Conservation (phyloP, 2,797 vertebrate genomes). For the Mionectes olivaceus region DNA sequence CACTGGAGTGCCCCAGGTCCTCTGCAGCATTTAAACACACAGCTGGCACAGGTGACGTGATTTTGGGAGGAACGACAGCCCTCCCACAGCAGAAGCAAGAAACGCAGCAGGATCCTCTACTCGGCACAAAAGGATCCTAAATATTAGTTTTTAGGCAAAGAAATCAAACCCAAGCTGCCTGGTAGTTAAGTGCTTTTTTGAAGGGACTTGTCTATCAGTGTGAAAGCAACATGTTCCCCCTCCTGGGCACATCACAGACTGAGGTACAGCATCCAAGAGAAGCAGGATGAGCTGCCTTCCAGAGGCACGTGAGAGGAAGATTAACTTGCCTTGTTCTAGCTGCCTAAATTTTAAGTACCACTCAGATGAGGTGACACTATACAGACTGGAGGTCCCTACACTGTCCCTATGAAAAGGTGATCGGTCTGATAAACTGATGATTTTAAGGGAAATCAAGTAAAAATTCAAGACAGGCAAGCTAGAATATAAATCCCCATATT, state of each 20-base stretch:
- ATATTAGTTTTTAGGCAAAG: not conserved
- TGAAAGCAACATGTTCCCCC: not conserved
- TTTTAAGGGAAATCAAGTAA: not conserved
- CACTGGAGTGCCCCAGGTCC: not conserved
- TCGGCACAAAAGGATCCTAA: not conserved
- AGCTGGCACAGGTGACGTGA: not conserved
- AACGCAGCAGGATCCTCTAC: not conserved
- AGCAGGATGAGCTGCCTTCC: not conserved
- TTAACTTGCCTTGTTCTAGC: not conserved
- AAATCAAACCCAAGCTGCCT: not conserved
- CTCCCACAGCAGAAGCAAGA: not conserved
- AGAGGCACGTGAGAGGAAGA: not conserved
- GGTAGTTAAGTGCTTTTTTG: not conserved
- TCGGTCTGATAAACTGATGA: not conserved
- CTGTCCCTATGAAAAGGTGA: not conserved
- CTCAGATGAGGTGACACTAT: not conserved
- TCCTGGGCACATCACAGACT: not conserved
- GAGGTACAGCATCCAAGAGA: not conserved
- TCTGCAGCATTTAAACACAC: not conserved
- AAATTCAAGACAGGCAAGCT: not conserved
- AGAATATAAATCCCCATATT: not conserved
- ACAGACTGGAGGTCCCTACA: not conserved
- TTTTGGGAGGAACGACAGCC: not conserved
- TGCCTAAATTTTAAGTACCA: not conserved
- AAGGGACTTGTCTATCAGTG: not conserved